phyloP scores from a whole-genome alignment of 1,140 invertebrate species.

The Charaxes varanes region DNA sequence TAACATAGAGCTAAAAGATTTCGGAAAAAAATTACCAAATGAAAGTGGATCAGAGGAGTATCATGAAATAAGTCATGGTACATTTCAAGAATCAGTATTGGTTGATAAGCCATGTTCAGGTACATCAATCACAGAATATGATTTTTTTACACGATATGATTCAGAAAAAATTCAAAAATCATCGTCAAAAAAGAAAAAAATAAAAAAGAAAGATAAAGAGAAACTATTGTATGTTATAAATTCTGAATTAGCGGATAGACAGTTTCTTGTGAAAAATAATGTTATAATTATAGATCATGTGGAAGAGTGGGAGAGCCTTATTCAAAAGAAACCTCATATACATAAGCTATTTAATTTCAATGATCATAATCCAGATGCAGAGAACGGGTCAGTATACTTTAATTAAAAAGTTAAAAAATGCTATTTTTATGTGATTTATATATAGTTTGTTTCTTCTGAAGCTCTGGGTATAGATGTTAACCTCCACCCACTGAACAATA shows the following conservation, averaged over 20 bases:
- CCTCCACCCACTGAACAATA: too few relatives aligned
- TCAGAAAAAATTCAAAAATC: constrained; percentile 27
- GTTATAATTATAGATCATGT: constrained; percentile 22
- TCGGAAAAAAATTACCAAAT: constrained; percentile 14
- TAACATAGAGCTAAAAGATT: constrained; percentile 40
- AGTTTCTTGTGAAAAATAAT: constrained; percentile 36
- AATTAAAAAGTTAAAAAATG: too few relatives aligned
- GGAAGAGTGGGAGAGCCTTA: constrained; percentile 22
- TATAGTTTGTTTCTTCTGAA: not conserved
- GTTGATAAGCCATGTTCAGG: constrained; percentile 11
- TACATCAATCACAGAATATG: constrained; percentile 28
- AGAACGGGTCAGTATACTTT: constrained; percentile 36
- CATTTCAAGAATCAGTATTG: constrained; percentile 7
- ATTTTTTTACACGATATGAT: constrained; percentile 47
- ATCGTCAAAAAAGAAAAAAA: constrained; percentile 29
- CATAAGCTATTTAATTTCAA: constrained; percentile 10
- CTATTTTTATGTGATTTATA: too few relatives aligned
- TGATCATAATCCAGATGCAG: constrained; percentile 17
- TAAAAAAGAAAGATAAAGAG: constrained; percentile 26
- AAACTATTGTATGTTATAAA: constrained; percentile 47
- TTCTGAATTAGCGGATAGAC: constrained; percentile 32
- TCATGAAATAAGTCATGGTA: constrained; percentile 45
- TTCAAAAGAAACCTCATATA: constrained; percentile 14
- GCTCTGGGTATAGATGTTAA: too few relatives aligned
- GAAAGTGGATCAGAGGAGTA: constrained; percentile 49